A percentile compares a stretch with the other conserved stretches of the same genome.
These are phyloP conservation scores for Eulithis prunata DNA, from an alignment of 2,888 invertebrate species.

Conservation along the genomic window DNA sequence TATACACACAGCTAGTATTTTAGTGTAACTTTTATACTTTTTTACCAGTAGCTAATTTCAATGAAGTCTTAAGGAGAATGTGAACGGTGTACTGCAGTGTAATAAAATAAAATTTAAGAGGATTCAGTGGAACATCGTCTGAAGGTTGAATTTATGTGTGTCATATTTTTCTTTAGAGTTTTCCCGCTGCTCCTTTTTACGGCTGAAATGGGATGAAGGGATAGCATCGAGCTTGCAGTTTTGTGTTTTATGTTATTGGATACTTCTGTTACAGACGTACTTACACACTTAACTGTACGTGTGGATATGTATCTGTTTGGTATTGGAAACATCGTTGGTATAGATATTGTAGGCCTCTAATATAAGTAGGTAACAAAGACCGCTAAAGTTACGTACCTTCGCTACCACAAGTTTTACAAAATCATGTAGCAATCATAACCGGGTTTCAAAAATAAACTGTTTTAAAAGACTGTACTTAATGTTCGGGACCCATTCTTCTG, in stretches of 20 bases:
- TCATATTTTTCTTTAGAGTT: constrained; percentile 73
- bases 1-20: not conserved
- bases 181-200: constrained; percentile 63
- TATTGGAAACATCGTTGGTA: not conserved
- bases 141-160: constrained; percentile 71
- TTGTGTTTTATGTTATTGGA: constrained; percentile 69
- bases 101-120: constrained; percentile 58
- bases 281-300: constrained; percentile 14
- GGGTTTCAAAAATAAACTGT: too few relatives aligned
- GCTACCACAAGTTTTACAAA: too few relatives aligned
- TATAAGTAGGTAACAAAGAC: not conserved
- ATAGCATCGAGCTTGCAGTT: constrained; percentile 62
- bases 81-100: constrained; percentile 43
- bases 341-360: too few relatives aligned
- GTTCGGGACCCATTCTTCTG: too few relatives aligned
- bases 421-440: too few relatives aligned
- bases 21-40: constrained; percentile 16
- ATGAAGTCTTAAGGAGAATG: constrained; percentile 19
- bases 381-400: constrained; percentile 1
- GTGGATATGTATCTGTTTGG: constrained; percentile 30
- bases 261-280: constrained; percentile 35
- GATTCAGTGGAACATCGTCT: constrained; percentile 70
- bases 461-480: too few relatives aligned
- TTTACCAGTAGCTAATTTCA: constrained; percentile 5
- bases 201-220: constrained; percentile 65